These are phyloP conservation scores for Neoscelio sp. DNA, from an alignment of 2,888 invertebrate species.

Conservation along the genomic window DNA sequence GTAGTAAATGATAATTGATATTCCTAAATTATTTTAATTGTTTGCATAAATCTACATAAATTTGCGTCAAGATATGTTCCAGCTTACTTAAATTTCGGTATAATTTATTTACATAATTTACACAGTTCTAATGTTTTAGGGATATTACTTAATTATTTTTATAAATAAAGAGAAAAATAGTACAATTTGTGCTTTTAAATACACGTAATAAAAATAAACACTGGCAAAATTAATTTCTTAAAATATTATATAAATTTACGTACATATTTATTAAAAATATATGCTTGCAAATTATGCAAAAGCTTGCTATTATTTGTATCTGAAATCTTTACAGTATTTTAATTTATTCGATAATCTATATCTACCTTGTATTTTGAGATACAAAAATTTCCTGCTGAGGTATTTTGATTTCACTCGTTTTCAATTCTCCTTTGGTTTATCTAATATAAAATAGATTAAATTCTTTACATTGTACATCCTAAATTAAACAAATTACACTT, in stretches of 20 bases:
- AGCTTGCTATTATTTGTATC: background rate
- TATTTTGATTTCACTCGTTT: background rate
- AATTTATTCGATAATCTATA: background rate
- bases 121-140: constrained; percentile 32
- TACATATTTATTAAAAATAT: background rate
- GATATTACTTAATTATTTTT: constrained; percentile 22
- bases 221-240: background rate
- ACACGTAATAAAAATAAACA: background rate
- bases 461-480: constrained; percentile 5
- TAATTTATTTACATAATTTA: constrained; percentile 41
- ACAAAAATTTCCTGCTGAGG: background rate
- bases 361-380: background rate
- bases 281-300: background rate
- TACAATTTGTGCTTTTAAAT: too few species aligned
- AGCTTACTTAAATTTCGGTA: constrained; percentile 30
- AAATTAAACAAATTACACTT: constrained; percentile 1
- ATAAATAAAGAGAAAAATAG: background rate
- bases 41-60: constrained; percentile 49
- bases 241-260: too few species aligned
- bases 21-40: constrained; percentile 34
- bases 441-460: constrained; percentile 18
- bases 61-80: constrained; percentile 23
- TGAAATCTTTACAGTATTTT: background rate
- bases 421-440: constrained; percentile 1
- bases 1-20: constrained; percentile 36